Percentiles rank a stretch among this genome's conserved stretches.
Evolutionary conservation across 2,888 invertebrate species (phyloP).

Genomic region (Cryptus armator): DNA sequence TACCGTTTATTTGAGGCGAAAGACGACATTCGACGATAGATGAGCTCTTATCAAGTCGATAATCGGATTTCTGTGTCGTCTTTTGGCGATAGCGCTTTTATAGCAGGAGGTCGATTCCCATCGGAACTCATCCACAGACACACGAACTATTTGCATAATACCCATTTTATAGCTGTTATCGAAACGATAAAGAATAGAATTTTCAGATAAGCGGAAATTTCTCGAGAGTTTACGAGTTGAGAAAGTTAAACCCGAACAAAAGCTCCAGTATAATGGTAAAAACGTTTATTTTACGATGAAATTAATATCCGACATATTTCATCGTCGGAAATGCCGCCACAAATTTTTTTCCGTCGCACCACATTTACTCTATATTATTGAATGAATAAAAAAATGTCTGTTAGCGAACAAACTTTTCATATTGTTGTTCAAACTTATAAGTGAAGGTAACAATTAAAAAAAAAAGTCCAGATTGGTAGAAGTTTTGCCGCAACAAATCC

Average conservation of each 20-base stretch:
- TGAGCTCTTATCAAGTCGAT: constrained; percentile 22
- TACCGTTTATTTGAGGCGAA: neutral
- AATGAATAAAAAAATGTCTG: too few species aligned
- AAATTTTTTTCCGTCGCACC: too few species aligned
- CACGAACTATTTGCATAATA: constrained; percentile 43
- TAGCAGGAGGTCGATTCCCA: constrained; percentile 19
- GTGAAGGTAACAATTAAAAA: too few species aligned
- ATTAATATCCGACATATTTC: too few species aligned
- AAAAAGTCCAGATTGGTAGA: too few species aligned
- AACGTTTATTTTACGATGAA: neutral
- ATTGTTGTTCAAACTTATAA: too few species aligned
- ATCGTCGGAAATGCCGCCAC: too few species aligned
- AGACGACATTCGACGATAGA: neutral
- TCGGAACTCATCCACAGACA: neutral
- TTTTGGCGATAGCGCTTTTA: neutral
- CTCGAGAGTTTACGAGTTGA: neutral
- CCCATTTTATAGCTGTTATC: constrained; percentile 53
- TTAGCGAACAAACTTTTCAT: too few species aligned
- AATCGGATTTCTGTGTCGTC: constrained; percentile 26
- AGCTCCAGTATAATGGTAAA: neutral
- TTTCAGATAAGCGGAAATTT: constrained; percentile 4
- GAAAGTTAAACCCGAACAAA: neutral
- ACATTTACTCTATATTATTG: too few species aligned
- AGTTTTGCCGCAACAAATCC: too few species aligned
- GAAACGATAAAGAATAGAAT: constrained; percentile 1